Base-by-base conservation (phyloP, 2,888 invertebrate species). In the Orthonychiurus folsomi region DNA sequence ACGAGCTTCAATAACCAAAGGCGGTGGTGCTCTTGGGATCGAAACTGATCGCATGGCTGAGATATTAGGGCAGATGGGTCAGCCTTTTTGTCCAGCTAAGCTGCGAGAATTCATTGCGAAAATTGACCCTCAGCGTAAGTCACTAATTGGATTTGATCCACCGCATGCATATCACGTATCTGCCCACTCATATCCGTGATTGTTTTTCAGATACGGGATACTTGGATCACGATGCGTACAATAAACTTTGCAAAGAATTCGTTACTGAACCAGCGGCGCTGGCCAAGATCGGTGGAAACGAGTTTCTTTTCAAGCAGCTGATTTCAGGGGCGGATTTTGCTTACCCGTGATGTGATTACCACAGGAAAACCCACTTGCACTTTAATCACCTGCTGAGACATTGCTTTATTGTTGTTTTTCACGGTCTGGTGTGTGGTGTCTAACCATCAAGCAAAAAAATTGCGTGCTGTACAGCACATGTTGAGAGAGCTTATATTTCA, bases 301-400 rank as follows among this genome's bases (percentile, higher is more conserved):
- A 59, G 3, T 59, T 59, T 23, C 23, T 50, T 2, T 59, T 59
- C 59, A 59, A 59, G 24, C 48, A 59, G 9, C 24, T 59, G 50
- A 48, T 59, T n/a, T 3, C 5, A 12, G 3, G 18, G 3, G 48
- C 5, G 3, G 59, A 59, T 26, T 59, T 59, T 23, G 25, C 57
- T 3, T 28, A 26, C 37, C 57, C 57, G 5, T 57, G 28, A 57
- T n/a, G n/a, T n/a, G n/a, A n/a, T n/a, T n/a, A n/a, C n/a, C n/a
- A n/a, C n/a, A n/a, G n/a, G n/a, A n/a, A n/a, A n/a, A n/a, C n/a
- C n/a, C n/a, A n/a, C n/a, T n/a, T n/a, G n/a, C n/a, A n/a, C n/a
- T n/a, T n/a, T n/a, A n/a, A n/a, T n/a, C n/a, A n/a, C n/a, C n/a
- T n/a, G n/a, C n/a, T n/a, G n/a, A n/a, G n/a, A n/a, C n/a, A n/a